Percentiles rank a stretch among this genome's conserved stretches.
These are phyloP conservation scores for Zoroaster sp. DNA, from an alignment of 53 echinoderm and acorn worm species.

Conservation along the genomic window DNA sequence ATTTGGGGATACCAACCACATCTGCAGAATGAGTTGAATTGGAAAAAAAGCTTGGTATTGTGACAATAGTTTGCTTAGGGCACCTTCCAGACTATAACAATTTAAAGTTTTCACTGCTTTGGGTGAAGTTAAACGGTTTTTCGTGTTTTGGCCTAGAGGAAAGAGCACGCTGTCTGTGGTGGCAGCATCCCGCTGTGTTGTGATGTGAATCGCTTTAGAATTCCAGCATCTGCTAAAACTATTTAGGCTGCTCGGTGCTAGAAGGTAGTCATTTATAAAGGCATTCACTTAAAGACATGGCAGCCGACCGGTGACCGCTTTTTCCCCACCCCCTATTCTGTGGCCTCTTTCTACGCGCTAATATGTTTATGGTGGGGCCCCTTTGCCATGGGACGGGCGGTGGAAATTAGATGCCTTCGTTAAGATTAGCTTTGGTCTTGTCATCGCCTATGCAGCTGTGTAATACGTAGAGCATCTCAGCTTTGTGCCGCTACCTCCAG, in stretches of 20 bases:
- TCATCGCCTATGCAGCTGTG: slow-evolving; percentile 45
- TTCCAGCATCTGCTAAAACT: slow-evolving; percentile 32
- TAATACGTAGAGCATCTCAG: slow-evolving; percentile 29
- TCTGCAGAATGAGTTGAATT: neutral
- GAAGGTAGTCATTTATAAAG: slow-evolving; percentile 19
- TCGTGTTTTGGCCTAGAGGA: neutral
- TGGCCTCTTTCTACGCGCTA: slow-evolving; percentile 26
- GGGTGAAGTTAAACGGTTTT: neutral
- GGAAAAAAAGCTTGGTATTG: neutral
- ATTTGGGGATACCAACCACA: neutral
- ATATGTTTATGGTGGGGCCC: slow-evolving; percentile 29
- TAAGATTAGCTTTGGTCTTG: slow-evolving; percentile 24
- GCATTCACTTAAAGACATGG: neutral
- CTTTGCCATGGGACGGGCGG: slow-evolving; percentile 1
- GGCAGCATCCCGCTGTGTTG: neutral
- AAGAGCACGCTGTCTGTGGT: neutral
- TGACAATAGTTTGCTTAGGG: neutral
- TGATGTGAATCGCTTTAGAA: slow-evolving; percentile 6
- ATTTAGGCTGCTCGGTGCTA: neutral
- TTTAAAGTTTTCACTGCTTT: neutral
- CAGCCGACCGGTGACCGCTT: slow-evolving; percentile 1
- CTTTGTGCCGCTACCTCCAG: slow-evolving; percentile 57
- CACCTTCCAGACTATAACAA: neutral
- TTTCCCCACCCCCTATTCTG: slow-evolving; percentile 1
- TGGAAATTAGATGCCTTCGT: slow-evolving; percentile 34